Percentiles rank a stretch among this genome's conserved stretches.
Conservation (phyloP, 2,797 vertebrate genomes). For the Acipenser oxyrinchus region DNA sequence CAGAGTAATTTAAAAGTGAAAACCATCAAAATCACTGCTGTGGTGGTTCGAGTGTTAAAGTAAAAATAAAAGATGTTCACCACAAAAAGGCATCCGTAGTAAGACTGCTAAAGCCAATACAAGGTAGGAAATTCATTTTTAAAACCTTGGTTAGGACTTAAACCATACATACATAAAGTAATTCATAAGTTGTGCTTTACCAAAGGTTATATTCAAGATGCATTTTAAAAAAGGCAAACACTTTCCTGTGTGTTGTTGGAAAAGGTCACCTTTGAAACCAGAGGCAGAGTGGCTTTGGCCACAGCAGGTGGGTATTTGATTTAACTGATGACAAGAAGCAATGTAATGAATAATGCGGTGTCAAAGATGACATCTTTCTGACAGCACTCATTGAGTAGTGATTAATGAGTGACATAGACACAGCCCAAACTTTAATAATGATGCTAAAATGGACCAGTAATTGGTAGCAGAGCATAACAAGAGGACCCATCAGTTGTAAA, state of each 20-base stretch:
- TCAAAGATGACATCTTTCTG: conserved; percentile 65
- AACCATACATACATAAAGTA: too few species aligned
- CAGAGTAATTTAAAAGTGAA: too few species aligned
- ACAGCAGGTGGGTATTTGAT: conserved; percentile 64
- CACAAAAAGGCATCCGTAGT: too few species aligned
- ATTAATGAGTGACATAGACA: conserved; percentile 74
- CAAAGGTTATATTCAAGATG: too few species aligned
- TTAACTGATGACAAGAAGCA: conserved; percentile 60
- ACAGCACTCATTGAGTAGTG: conserved; percentile 68
- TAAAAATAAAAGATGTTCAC: too few species aligned
- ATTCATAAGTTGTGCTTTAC: too few species aligned
- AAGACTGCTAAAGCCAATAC: too few species aligned
- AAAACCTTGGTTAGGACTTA: too few species aligned
- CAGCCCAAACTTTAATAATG: conserved; percentile 55
- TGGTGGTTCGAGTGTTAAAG: too few species aligned
- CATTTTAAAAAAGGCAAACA: too few species aligned
- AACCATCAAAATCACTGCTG: too few species aligned
- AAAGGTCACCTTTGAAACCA: conserved; percentile 50
- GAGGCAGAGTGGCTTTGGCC: conserved; percentile 54
- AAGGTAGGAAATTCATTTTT: too few species aligned
- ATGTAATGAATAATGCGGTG: conserved; percentile 62
- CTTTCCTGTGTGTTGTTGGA: conserved; percentile 26
- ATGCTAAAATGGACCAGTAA: conserved; percentile 48
- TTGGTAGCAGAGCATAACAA: conserved; percentile 44
- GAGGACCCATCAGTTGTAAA: conserved; percentile 20